A percentile compares a stretch with the other conserved stretches of the same genome.
These are phyloP conservation scores for Channa maculata DNA, from an alignment of 2,113 vertebrate species.

Conservation along the genomic window DNA sequence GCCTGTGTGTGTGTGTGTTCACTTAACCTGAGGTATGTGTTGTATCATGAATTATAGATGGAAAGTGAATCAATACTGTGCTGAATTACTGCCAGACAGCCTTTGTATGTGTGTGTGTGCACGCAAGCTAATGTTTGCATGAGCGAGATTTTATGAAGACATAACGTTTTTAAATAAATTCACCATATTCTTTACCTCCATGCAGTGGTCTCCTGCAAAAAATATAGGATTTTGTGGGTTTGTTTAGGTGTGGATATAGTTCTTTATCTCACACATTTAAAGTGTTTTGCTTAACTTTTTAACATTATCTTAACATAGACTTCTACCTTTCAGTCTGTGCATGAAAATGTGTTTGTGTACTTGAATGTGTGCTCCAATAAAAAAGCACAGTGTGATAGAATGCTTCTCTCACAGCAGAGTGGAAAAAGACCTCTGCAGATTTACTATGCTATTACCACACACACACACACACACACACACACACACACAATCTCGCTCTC, in stretches of 20 bases:
- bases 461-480: slow-evolving; percentile 40
- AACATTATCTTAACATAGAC: slow-evolving; percentile 23
- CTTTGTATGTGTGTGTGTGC: slow-evolving; percentile 14
- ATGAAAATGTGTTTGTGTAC: slow-evolving; percentile 21
- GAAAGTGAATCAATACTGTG: slow-evolving; percentile 78
- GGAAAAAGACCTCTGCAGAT: slow-evolving; percentile 75
- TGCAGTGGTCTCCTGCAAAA: not conserved
- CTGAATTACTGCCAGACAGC: slow-evolving; percentile 71
- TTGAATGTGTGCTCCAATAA: slow-evolving; percentile 64
- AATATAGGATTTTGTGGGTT: not conserved
- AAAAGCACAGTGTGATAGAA: slow-evolving; percentile 64
- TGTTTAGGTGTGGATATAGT: not conserved
- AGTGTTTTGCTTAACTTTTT: not conserved
- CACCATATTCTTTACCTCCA: not conserved
- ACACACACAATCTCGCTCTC: slow-evolving; percentile 14
- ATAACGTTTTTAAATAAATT: slow-evolving; percentile 27
- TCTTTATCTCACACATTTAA: not conserved
- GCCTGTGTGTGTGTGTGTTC: slow-evolving; percentile 50
- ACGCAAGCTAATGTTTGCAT: slow-evolving; percentile 21
- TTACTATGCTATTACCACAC: slow-evolving; percentile 75
- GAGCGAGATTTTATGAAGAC: slow-evolving; percentile 4
- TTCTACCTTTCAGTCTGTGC: slow-evolving; percentile 28
- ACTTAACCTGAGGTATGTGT: slow-evolving; percentile 75
- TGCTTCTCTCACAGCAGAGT: slow-evolving; percentile 64
- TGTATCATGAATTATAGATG: slow-evolving; percentile 82